Evolutionary conservation across 2,888 invertebrate species (phyloP), one percentile per base, ranked within the genome.

Genomic region (Julus scandinavius): DNA sequence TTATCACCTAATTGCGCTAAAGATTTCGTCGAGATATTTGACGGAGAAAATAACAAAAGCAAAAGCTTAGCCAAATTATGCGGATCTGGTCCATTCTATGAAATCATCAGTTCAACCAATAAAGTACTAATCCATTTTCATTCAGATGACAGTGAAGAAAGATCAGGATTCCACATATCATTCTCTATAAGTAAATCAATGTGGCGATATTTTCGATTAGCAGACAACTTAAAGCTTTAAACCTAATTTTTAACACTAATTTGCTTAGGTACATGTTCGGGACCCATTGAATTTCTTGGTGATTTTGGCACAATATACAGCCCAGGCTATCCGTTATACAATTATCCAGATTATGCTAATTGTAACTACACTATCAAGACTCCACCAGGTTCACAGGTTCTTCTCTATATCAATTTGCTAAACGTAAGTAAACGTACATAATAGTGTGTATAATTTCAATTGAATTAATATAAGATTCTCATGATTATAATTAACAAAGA

Each of bases 221-320:
- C 6, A n/a, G n/a, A 45, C 41, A 2, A 45, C 41, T 45, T 5
- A 45, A 5, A 45, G 41, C 41, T 45, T 45, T n/a, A n/a, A n/a
- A n/a, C n/a, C n/a, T n/a, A n/a, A n/a, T 45, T 6, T 45, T 45
- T 45, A 45, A 45, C 6, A 5, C 41, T 45, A 5, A 45, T 45
- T 45, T 45, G 4, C 2, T 45, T 6, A 72, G 72, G 11, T 29
- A 29, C 72, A 72, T 72, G 72, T 29, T 72, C 72, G 0, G 72
- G 29, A 6, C 72, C 72, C 9, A 72, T 72, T 29, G 72, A 72
- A 72, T 72, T 20, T 20, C n/a, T 29, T 72, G 72, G 72, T 9
- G 29, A 20, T 72, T 72, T 72, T 20, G 72, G 72, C 29, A 72
- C 72, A 72, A 72, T 72, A 29, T 72, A 72, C 29, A 72, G 72